Conservation (phyloP, 2,888 invertebrate genomes). For the Andrena minutula region DNA sequence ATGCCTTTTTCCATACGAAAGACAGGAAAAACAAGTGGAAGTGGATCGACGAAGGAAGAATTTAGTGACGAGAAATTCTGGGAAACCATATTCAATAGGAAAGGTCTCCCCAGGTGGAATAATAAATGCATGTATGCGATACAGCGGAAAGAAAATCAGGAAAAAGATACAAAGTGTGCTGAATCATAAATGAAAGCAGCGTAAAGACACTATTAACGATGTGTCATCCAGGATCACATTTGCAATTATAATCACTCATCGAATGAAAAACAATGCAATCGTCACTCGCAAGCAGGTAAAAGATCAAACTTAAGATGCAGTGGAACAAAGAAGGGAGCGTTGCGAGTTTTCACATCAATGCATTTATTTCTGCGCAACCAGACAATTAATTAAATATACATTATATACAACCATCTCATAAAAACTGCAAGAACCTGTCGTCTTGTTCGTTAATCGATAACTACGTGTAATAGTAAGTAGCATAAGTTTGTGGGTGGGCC, state of each 20-base stretch:
- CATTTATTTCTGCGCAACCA: conserved; percentile 66
- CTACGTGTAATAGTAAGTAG: conserved; percentile 54
- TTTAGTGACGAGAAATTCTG: neutral
- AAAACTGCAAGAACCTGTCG: conserved; percentile 29
- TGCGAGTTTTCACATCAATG: conserved; percentile 40
- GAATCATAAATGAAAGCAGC: neutral
- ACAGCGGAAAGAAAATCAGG: neutral
- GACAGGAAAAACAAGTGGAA: neutral
- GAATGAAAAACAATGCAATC: neutral
- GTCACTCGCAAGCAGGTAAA: neutral
- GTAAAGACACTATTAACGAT: neutral
- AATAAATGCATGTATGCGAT: neutral
- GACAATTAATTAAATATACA: conserved; percentile 73
- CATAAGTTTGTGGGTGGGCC: conserved; percentile 38
- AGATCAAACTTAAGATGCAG: conserved; percentile 16
- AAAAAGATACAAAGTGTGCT: neutral
- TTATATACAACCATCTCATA: conserved; percentile 70
- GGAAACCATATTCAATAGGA: neutral
- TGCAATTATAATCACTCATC: neutral
- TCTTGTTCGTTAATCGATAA: conserved; percentile 29
- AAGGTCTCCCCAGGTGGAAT: neutral
- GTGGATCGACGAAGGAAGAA: neutral
- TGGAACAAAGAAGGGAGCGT: neutral
- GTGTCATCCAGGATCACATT: neutral
- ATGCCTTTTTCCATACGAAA: neutral